Percentiles rank a stretch among this genome's conserved stretches.
These are phyloP conservation scores for Epinephelus cyanopodus DNA, from an alignment of 2,113 vertebrate species.

Conservation along the genomic window DNA sequence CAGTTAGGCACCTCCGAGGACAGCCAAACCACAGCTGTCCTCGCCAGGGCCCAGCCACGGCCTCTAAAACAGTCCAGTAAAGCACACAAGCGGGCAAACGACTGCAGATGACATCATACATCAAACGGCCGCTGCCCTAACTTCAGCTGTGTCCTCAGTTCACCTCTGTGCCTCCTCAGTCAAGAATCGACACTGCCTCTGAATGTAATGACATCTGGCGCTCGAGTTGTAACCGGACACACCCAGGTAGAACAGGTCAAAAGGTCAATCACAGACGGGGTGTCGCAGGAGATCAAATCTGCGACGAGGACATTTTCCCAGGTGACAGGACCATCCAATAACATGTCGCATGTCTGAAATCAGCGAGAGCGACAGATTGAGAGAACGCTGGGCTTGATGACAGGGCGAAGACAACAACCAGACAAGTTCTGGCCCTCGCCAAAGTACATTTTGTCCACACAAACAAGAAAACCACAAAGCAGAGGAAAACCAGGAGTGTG, in stretches of 20 bases:
- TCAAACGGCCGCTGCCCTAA: slow-evolving; percentile 46
- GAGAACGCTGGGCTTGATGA: background rate
- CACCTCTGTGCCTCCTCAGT: slow-evolving; percentile 37
- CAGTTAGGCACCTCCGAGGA: slow-evolving; percentile 65
- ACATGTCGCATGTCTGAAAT: background rate
- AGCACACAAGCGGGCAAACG: slow-evolving; percentile 53
- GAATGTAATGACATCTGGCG: slow-evolving; percentile 22
- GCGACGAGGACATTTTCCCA: background rate
- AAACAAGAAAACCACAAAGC: slow-evolving; percentile 74
- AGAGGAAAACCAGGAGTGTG: slow-evolving; percentile 54
- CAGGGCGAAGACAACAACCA: slow-evolving; percentile 3
- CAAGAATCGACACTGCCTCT: slow-evolving; percentile 13
- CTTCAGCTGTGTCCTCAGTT: slow-evolving; percentile 61
- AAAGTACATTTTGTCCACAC: slow-evolving; percentile 65
- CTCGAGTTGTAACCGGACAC: background rate
- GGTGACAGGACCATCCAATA: background rate
- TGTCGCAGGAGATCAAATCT: slow-evolving; percentile 1
- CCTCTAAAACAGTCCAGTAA: slow-evolving; percentile 57
- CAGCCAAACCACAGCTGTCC: slow-evolving; percentile 76
- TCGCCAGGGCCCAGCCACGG: slow-evolving; percentile 56
- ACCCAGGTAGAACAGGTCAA: background rate
- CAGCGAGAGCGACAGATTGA: background rate
- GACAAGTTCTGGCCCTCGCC: slow-evolving; percentile 22
- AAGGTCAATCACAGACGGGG: background rate
- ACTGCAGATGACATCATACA: slow-evolving; percentile 64